Conservation (phyloP, 2,113 vertebrate genomes). For the Lanius ludovicianus region DNA sequence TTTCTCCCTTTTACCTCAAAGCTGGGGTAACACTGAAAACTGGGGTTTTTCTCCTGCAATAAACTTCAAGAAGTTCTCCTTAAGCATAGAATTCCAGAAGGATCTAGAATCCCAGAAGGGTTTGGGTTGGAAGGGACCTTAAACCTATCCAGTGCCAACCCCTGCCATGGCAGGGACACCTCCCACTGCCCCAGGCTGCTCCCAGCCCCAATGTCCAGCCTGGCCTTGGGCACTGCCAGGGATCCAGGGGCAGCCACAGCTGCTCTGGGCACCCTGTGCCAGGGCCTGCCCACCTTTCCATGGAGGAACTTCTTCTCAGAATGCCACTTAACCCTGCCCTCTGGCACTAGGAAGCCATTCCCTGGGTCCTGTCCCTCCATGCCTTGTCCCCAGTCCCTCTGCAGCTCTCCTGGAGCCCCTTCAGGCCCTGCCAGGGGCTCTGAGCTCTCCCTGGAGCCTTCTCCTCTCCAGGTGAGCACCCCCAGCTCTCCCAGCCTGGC, state of each 20-base stretch:
- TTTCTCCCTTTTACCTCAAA: neutral
- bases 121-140: neutral
- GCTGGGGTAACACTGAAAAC: neutral
- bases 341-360: neutral
- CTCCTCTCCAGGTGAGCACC: neutral
- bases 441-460: neutral
- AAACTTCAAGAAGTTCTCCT: neutral
- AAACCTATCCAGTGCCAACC: accelerated
- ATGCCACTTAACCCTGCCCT: neutral
- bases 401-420: neutral
- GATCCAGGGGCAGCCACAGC: neutral
- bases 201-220: accelerated
- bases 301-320: accelerated
- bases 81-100: neutral
- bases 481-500: neutral
- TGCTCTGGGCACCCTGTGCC: neutral
- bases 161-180: neutral
- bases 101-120: neutral
- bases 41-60: neutral
- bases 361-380: neutral
- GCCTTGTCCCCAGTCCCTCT: neutral
- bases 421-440: accelerated
- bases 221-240: neutral
- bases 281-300: accelerated
- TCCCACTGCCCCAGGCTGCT: accelerated